Conservation (phyloP, 2,113 vertebrate genomes). For the Ctenodactylus gundi region DNA sequence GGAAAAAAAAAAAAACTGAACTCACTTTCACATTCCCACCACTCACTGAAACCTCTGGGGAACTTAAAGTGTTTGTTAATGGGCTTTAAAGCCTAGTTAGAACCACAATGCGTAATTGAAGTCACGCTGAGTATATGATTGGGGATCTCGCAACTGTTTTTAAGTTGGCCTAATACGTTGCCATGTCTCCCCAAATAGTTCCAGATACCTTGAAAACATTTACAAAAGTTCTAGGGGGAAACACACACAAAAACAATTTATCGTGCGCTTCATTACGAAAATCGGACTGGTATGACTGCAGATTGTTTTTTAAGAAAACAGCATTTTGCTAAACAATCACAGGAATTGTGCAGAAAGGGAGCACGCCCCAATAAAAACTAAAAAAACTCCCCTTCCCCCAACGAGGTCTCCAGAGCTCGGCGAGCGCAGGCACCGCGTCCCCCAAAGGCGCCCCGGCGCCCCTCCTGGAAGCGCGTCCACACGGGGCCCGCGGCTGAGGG, state of each 20-base stretch:
- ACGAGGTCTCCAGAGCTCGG: background rate
- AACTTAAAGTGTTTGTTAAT: background rate
- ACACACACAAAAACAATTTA: background rate
- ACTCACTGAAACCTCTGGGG: background rate
- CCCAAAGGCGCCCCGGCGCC: background rate
- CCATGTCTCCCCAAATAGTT: background rate
- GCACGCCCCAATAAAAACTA: too few relatives aligned
- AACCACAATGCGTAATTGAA: background rate
- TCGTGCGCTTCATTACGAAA: background rate
- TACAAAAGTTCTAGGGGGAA: background rate
- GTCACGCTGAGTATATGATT: background rate
- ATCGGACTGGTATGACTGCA: too few relatives aligned
- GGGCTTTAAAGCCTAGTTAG: background rate
- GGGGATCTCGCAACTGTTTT: background rate
- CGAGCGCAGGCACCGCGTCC: background rate
- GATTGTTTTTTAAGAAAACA: background rate
- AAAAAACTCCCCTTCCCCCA: background rate
- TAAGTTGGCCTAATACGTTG: background rate
- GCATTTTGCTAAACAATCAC: background rate
- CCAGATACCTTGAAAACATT: slow-evolving; percentile 20
- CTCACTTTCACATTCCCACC: background rate
- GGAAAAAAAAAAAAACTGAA: background rate
- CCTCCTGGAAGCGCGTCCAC: background rate
- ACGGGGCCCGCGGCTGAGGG: background rate
- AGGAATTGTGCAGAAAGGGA: background rate